phyloP scores from a whole-genome alignment of 2,797 vertebrate species.

The Bryconaethiops microstoma region DNA sequence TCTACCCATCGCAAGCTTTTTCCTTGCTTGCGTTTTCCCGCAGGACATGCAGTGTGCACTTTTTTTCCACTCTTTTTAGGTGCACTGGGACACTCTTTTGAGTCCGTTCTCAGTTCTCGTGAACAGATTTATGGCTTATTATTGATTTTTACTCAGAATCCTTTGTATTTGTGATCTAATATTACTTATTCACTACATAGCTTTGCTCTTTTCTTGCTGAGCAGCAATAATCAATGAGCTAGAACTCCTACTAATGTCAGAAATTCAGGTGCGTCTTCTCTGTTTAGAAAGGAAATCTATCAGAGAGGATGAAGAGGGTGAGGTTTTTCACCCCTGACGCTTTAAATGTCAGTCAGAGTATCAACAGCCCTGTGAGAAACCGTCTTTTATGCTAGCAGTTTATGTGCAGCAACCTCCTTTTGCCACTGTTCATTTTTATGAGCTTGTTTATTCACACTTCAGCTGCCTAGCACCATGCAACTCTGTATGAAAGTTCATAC shows the following conservation, averaged over 20 bases:
- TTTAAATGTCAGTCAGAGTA: conserved; percentile 2
- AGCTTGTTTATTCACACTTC: conserved; percentile 21
- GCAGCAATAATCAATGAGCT: conserved; percentile 19
- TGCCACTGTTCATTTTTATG: conserved; percentile 29
- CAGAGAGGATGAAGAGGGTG: neutral
- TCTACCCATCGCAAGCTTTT: neutral
- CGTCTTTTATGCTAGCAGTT: neutral
- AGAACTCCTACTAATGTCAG: neutral
- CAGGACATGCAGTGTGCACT: neutral
- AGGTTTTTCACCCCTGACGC: neutral
- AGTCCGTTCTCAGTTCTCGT: neutral
- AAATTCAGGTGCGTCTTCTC: neutral
- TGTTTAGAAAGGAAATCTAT: neutral
- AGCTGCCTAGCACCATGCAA: conserved; percentile 21
- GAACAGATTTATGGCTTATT: conserved; percentile 9
- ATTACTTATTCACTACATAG: neutral
- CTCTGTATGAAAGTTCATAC: conserved; percentile 1
- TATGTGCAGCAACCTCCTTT: neutral
- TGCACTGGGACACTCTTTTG: neutral
- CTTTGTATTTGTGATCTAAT: neutral
- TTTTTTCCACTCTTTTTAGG: neutral
- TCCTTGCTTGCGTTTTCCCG: neutral
- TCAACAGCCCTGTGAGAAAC: neutral
- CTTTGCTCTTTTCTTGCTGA: conserved; percentile 13
- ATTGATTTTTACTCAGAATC: neutral